Evolutionary conservation across 2,888 invertebrate genomes (phyloP).

Genomic region (Epistrophe grossulariae): DNA sequence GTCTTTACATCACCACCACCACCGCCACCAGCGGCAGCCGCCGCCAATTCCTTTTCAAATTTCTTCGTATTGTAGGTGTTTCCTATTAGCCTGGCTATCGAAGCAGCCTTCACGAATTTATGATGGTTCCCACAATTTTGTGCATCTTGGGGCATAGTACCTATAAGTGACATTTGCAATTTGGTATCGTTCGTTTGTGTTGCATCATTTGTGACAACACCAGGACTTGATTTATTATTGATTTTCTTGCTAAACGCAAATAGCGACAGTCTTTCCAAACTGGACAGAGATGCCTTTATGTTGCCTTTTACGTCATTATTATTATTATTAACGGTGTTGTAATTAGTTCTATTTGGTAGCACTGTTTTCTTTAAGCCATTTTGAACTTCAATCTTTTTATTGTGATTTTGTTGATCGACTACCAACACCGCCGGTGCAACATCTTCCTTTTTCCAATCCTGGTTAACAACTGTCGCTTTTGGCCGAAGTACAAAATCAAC

Average conservation of each 20-base stretch:
- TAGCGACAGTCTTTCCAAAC: constrained; percentile 77
- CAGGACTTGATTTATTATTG: constrained; percentile 72
- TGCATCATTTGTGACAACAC: constrained; percentile 63
- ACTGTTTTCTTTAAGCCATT: constrained; percentile 54
- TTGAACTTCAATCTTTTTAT: constrained; percentile 56
- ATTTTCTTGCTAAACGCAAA: constrained; percentile 78
- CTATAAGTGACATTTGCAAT: constrained; percentile 58
- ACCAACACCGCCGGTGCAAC: neutral
- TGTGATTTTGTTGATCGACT: constrained; percentile 31
- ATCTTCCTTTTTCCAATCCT: constrained; percentile 45
- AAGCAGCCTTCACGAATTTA: constrained; percentile 83
- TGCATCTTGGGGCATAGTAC: constrained; percentile 77
- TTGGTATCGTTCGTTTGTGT: constrained; percentile 52
- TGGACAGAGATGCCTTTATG: constrained; percentile 67
- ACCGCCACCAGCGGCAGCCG: constrained; percentile 67
- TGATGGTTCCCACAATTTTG: constrained; percentile 79
- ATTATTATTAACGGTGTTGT: constrained; percentile 39
- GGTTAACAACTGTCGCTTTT: neutral
- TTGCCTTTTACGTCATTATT: constrained; percentile 65
- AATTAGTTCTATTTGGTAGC: constrained; percentile 58
- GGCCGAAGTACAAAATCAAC: constrained; percentile 80
- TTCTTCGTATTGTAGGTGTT: constrained; percentile 83
- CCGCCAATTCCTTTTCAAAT: constrained; percentile 79
- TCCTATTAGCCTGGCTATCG: constrained; percentile 82
- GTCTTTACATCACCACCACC: constrained; percentile 76